Evolutionary conservation across 2,113 vertebrate species (phyloP), one percentile per base, ranked within the genome.

Genomic region (Nibea albiflora): DNA sequence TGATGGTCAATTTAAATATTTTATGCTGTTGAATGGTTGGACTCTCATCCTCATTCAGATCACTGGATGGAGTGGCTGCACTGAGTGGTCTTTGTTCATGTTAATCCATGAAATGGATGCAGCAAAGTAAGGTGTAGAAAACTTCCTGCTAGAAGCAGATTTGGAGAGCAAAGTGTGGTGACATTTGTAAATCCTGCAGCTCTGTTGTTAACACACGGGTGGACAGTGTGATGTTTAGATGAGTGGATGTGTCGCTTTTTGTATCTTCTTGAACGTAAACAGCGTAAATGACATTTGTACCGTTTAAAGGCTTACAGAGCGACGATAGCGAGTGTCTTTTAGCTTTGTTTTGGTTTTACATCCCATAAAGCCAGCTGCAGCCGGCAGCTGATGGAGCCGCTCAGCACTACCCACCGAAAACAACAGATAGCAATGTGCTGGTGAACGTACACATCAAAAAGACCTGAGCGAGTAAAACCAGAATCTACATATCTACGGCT

Each of bases 1-100:
- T 66, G 85, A 86, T 70, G 79, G 81, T 39, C 1, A 26, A 76
- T 89, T 90, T 85, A 84, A 91, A 90, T 92, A 84, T 88, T 92
- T 90, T 17, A 88, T 85, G 78, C 78, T 15, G 61, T 20, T 83
- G 87, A 89, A 83, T 88, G 84, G 82, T 58, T 62, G 73, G 80
- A 84, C 78, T 78, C 76, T 60, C 63, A n/a, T 64, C 66, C 73
- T 65, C 71, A 56, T 22, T 78, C 76, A 85, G 84, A 84, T 85
- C 79, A 85, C 80, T 76, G 84, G 88, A 80, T 26, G 28, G 68
- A 79, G 67, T 71, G 0, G 12, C 82, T 61, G 56, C 74, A 65
- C 69, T 71, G 65, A 86, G 76, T 82, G 85, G 65, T 70, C 83
- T 89, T 88, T 89, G 85, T 83, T 88, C 73, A 52, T 70, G 67